Evolutionary conservation across 1,140 invertebrate species (phyloP).

Genomic region (Drosophila bocqueti): DNA sequence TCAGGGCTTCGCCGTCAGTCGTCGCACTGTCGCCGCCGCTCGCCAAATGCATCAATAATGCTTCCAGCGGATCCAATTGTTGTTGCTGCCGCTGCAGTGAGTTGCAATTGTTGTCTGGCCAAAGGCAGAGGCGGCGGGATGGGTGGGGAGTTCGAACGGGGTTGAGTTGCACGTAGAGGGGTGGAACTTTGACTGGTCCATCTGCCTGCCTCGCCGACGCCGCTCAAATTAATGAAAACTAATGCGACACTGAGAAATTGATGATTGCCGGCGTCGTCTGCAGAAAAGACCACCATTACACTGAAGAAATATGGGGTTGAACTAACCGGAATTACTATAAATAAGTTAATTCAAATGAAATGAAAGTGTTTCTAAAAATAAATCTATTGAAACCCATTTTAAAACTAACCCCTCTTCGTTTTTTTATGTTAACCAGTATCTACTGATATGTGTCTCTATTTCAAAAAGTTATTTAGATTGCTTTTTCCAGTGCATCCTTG

Average conservation of each 20-base stretch:
- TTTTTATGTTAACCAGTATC: not conserved
- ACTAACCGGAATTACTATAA: not conserved
- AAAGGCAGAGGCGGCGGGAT: not conserved
- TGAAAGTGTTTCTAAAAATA: not conserved
- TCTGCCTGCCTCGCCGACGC: slow-evolving; percentile 63
- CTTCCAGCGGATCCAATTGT: slow-evolving; percentile 73
- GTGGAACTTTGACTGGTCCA: slow-evolving; percentile 55
- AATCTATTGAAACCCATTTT: too few species aligned
- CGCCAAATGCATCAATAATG: slow-evolving; percentile 80
- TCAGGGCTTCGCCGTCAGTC: slow-evolving; percentile 46
- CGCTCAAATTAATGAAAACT: slow-evolving; percentile 83
- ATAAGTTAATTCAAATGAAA: not conserved
- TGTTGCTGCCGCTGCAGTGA: slow-evolving; percentile 42
- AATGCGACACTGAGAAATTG: slow-evolving; percentile 83
- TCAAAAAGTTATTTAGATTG: not conserved
- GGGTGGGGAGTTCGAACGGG: not conserved
- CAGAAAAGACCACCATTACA: slow-evolving; percentile 38
- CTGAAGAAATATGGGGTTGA: not conserved
- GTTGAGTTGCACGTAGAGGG: slow-evolving; percentile 4
- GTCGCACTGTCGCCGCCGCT: slow-evolving; percentile 72
- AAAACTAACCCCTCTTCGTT: not conserved
- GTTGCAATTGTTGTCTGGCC: slow-evolving; percentile 54
- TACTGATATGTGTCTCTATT: too few species aligned
- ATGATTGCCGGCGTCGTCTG: slow-evolving; percentile 73
- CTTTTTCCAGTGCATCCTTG: slow-evolving; percentile 26